Percentiles rank a stretch among this genome's conserved stretches.
Conservation (phyloP, 2,113 vertebrate genomes). For the Edolisoma coerulescens region DNA sequence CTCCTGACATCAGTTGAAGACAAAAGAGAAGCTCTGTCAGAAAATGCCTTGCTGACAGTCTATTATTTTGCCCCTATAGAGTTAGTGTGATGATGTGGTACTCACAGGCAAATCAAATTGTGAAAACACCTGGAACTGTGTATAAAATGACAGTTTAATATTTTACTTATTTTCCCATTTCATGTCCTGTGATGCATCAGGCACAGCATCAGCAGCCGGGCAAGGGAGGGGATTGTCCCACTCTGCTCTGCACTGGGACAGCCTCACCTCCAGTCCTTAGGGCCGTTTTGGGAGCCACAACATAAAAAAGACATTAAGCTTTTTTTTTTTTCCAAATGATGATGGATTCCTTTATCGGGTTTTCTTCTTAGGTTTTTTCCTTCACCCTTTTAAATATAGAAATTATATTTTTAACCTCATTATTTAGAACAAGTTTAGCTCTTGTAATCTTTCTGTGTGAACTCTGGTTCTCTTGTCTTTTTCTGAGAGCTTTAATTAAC, state of each 20-base stretch:
- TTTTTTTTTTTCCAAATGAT: not conserved
- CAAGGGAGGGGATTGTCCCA: fast-evolving
- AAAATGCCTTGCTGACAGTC: not conserved
- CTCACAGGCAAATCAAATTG: not conserved
- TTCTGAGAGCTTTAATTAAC: not conserved
- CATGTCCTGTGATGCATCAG: not conserved
- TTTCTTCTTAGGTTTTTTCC: not conserved
- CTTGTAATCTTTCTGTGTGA: not conserved
- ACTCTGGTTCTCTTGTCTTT: not conserved
- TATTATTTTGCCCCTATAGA: not conserved
- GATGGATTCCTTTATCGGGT: not conserved
- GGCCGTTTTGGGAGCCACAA: fast-evolving
- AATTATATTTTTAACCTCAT: not conserved
- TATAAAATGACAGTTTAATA: not conserved
- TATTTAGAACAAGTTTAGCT: not conserved
- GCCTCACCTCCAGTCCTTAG: fast-evolving
- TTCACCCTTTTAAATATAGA: not conserved
- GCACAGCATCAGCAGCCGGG: fast-evolving
- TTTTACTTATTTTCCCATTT: too few relatives aligned
- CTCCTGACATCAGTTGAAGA: not conserved
- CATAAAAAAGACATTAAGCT: too few relatives aligned
- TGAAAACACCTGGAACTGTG: not conserved
- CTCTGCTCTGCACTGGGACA: not conserved
- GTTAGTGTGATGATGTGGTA: not conserved
- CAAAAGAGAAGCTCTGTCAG: not conserved